Evolutionary conservation across 2,888 invertebrate genomes (phyloP).

Genomic region (Encarsia formosa): DNA sequence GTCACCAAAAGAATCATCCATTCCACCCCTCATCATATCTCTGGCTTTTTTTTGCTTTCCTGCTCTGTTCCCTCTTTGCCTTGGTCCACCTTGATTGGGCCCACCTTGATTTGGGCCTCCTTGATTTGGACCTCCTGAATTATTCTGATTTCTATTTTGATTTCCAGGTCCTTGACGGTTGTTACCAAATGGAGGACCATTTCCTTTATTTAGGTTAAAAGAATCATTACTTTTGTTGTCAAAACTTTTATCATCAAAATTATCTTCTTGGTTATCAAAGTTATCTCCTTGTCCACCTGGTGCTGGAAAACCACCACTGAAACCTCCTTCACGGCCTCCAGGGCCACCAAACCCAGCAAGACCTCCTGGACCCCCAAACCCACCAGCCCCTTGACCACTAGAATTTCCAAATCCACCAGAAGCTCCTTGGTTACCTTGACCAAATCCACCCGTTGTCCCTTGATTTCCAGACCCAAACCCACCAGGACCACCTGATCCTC

Average conservation of each 20-base stretch:
- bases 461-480: neutral
- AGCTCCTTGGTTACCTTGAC: neutral
- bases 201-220: conserved; percentile 19
- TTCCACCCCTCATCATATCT: conserved; percentile 21
- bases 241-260: conserved; percentile 28
- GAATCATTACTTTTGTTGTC: conserved; percentile 20
- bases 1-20: conserved; percentile 12
- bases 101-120: conserved; percentile 24
- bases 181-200: conserved; percentile 25
- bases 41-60: conserved; percentile 42
- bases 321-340: neutral
- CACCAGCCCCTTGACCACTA: conserved; percentile 1
- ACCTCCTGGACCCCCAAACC: neutral
- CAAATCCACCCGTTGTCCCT: neutral
- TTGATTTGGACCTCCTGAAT: conserved; percentile 31
- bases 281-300: conserved; percentile 13
- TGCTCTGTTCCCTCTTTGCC: conserved; percentile 34
- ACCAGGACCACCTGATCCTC: conserved; percentile 4
- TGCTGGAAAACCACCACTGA: neutral
- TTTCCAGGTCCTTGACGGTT: conserved; percentile 25
- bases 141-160: conserved; percentile 35
- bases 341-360: neutral
- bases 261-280: conserved; percentile 29
- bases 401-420: neutral
- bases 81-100: conserved; percentile 29